Evolutionary conservation across 2,888 invertebrate genomes (phyloP).

Genomic region (Acanthacorydalis orientalis): DNA sequence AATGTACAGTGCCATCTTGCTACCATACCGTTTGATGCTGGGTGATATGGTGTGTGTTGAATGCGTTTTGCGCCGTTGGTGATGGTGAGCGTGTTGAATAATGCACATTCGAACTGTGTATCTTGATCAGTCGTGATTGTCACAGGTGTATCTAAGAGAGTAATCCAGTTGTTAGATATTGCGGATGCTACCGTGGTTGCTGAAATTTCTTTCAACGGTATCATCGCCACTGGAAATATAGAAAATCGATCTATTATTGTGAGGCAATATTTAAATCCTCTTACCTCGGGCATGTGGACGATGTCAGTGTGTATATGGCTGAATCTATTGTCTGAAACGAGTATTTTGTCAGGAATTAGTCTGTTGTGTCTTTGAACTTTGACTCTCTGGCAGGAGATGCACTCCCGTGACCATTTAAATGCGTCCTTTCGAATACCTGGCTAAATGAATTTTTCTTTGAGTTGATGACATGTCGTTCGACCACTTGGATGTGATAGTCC

Average conservation of each 20-base stretch:
- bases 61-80: background rate
- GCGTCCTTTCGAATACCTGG: too few relatives aligned
- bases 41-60: slow-evolving; percentile 2
- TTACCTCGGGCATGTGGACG: background rate
- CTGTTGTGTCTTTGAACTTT: slow-evolving; percentile 6
- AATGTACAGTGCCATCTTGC: slow-evolving; percentile 1
- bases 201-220: slow-evolving; percentile 1
- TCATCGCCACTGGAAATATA: slow-evolving; percentile 1
- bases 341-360: background rate
- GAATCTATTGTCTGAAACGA: background rate
- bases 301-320: background rate
- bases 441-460: too few relatives aligned
- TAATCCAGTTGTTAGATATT: background rate
- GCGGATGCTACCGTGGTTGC: background rate
- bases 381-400: too few relatives aligned
- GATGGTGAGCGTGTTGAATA: background rate
- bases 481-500: too few relatives aligned
- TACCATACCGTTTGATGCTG: background rate
- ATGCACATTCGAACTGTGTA: slow-evolving; percentile 1
- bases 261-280: slow-evolving; percentile 1
- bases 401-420: too few relatives aligned
- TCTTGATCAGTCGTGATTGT: slow-evolving; percentile 4
- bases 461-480: too few relatives aligned
- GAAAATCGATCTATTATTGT: slow-evolving; percentile 4
- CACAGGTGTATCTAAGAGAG: background rate